Evolutionary conservation across 1,140 invertebrate species (phyloP), one percentile per base, ranked within the genome.

Genomic region (Apolygus lucorum): DNA sequence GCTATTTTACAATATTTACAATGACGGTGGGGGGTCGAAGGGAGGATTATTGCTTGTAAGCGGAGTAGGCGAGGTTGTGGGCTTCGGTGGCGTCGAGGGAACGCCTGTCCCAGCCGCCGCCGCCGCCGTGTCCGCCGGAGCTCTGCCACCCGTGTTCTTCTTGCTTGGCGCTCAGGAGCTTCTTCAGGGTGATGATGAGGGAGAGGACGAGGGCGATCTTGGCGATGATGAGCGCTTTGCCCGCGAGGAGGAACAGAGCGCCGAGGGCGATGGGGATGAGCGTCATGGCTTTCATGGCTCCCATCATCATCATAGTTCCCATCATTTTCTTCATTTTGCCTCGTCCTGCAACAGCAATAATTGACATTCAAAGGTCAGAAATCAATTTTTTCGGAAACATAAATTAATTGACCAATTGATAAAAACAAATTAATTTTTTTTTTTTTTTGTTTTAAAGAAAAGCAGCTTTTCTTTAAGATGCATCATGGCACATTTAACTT

Each of bases 161-260:
- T 17, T 71, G 28, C 21, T 74, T 73, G 14, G 72, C 74, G 77
- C 78, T 78, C 29, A 88, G 81, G n/a, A 90, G 78, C 75, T 90
- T 90, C 80, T 90, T 91, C 28, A 91, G 79, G 0, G 87, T 88
- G 63, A 91, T 83, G 68, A 90, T 88, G 14, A 87, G 86, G 25
- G 87, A 88, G n/a, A 92, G 79, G 1, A 90, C 81, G 1, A 92
- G 76, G 14, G 90, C 90, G 74, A 91, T 86, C 79, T 89, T 90
- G 64, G 84, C 86, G 28, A 89, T 83, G 26, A 90, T 82, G 24
- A 92, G 75, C 21, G 90, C 88, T 75, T 88, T 89, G n/a, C 86
- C 88, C 22, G 88, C 87, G 69, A 90, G 81, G 17, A 87, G 79
- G 59, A 89, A 88, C 21, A 91, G 86, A 52, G 82, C 86, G 54